Percentiles rank a stretch among this genome's conserved stretches.
Evolutionary conservation across 2,888 invertebrate genomes (phyloP).

Genomic region (Strigamia maritima): DNA sequence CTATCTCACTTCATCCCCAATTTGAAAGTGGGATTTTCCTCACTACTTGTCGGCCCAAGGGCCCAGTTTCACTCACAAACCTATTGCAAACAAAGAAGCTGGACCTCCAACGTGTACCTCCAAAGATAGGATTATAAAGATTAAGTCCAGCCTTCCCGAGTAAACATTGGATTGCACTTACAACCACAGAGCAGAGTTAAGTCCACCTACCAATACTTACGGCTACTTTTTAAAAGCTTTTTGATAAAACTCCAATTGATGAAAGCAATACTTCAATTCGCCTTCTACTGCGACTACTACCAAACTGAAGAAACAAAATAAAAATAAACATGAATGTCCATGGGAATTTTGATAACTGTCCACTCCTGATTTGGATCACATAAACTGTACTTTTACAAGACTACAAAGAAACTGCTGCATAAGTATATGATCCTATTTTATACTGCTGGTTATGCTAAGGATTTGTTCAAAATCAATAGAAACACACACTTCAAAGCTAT

Average conservation of each 20-base stretch:
- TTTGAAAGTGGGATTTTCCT: not conserved
- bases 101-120: not conserved
- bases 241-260: not conserved
- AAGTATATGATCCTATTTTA: not conserved
- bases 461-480: not conserved
- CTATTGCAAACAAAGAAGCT: not conserved
- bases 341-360: no score
- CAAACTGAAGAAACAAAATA: no score
- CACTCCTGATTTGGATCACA: not conserved
- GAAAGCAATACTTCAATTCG: not conserved
- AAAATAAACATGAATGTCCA: no score
- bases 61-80: not conserved
- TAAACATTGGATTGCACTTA: not conserved
- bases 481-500: not conserved
- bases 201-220: not conserved
- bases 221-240: not conserved
- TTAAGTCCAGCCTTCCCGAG: not conserved
- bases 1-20: not conserved
- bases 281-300: not conserved
- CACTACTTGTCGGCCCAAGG: not conserved
- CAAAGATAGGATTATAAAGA: not conserved
- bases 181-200: not conserved
- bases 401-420: not conserved
- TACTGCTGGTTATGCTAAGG: not conserved
- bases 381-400: not conserved